phyloP scores from a whole-genome alignment of 2,888 invertebrate species.

The Oscheius sp. region DNA sequence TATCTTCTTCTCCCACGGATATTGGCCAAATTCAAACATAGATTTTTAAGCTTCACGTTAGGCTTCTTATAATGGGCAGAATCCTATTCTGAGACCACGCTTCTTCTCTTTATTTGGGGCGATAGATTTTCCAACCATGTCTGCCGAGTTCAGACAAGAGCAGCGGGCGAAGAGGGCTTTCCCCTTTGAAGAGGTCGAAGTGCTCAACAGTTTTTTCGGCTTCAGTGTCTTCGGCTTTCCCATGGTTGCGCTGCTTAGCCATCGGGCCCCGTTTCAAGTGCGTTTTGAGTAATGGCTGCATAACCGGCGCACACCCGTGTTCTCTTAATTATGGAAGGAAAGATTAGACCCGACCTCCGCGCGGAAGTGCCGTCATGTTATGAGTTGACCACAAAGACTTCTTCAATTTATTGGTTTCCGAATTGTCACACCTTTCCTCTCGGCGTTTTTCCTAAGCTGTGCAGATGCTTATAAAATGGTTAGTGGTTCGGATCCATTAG shows the following conservation, averaged over 20 bases:
- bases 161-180: neutral
- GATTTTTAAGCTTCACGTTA: slow-evolving; percentile 25
- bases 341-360: slow-evolving; percentile 38
- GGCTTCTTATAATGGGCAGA: slow-evolving; percentile 20
- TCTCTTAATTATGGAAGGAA: slow-evolving; percentile 39
- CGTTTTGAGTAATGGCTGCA: slow-evolving; percentile 38
- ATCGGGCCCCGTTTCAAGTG: slow-evolving; percentile 32
- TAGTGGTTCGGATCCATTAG: slow-evolving; percentile 4
- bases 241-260: slow-evolving; percentile 36
- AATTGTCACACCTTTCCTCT: neutral
- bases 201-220: slow-evolving; percentile 37
- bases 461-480: too few relatives aligned
- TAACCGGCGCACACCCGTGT: slow-evolving; percentile 36
- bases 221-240: slow-evolving; percentile 35
- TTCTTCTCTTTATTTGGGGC: slow-evolving; percentile 3
- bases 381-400: slow-evolving; percentile 29
- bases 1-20: slow-evolving; percentile 15
- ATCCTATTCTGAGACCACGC: slow-evolving; percentile 8
- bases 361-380: slow-evolving; percentile 34
- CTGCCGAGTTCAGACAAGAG: neutral
- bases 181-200: slow-evolving; percentile 12
- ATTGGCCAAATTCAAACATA: slow-evolving; percentile 27
- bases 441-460: too few relatives aligned
- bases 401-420: slow-evolving; percentile 21
- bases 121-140: neutral